Conservation (phyloP, 2,888 invertebrate genomes). For the Megalurothrips usitatus region DNA sequence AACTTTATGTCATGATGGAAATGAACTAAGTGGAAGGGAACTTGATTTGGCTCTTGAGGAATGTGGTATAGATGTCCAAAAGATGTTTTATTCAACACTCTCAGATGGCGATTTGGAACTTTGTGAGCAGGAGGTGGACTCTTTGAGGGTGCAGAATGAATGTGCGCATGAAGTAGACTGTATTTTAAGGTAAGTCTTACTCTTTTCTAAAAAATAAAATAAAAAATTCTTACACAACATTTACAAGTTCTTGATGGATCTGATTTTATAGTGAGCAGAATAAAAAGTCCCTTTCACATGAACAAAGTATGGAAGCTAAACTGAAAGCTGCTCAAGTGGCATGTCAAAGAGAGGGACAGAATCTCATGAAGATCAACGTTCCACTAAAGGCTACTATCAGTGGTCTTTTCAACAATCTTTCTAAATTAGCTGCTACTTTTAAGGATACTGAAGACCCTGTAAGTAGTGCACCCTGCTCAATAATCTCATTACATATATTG, state of each 20-base stretch:
- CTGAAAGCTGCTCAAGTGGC: background rate
- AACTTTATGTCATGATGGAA: background rate
- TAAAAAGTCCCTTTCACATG: background rate
- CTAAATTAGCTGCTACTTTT: background rate
- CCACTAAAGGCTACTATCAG: background rate
- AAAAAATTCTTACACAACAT: background rate
- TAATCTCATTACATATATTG: background rate
- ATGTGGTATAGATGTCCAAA: background rate
- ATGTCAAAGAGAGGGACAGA: background rate
- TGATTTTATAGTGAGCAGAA: background rate
- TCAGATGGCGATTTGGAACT: background rate
- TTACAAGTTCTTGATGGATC: background rate
- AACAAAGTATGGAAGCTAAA: background rate
- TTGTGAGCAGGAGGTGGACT: background rate
- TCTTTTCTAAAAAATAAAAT: background rate
- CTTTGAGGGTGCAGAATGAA: background rate
- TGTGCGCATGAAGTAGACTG: background rate
- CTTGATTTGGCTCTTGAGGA: background rate
- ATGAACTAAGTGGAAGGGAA: background rate
- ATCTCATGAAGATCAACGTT: background rate
- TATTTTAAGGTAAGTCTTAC: background rate
- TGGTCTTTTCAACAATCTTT: background rate
- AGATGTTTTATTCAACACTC: background rate
- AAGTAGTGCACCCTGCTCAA: background rate
- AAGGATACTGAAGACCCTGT: background rate